These are phyloP conservation scores for Varanus salvator DNA, from an alignment of 2,113 vertebrate genomes.

Conservation along the genomic window DNA sequence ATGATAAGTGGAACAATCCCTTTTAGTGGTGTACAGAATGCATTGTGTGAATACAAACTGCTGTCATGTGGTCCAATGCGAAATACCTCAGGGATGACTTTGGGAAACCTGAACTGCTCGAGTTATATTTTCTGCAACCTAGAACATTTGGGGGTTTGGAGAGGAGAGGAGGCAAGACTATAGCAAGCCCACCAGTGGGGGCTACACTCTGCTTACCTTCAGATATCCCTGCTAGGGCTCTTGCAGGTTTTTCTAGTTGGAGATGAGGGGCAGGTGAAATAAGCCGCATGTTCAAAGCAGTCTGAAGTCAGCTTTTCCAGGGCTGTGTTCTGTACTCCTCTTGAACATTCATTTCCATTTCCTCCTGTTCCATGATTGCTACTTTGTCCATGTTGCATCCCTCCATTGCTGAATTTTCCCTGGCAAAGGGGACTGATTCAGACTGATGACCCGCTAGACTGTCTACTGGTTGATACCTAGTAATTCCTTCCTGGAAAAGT, in stretches of 20 bases:
- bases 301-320: not conserved
- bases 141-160: not conserved
- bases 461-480: not conserved
- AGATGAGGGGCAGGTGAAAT: not conserved
- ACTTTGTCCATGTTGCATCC: not conserved
- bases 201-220: not conserved
- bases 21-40: not conserved
- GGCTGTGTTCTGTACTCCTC: no score
- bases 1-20: not conserved
- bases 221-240: not conserved
- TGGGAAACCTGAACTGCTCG: not conserved
- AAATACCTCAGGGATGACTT: not conserved
- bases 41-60: not conserved
- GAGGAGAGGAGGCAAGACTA: not conserved
- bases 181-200: not conserved
- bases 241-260: not conserved
- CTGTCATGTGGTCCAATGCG: not conserved
- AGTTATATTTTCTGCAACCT: not conserved
- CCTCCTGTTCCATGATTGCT: not conserved
- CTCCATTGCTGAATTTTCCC: not conserved
- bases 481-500: not conserved
- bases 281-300: not conserved
- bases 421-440: not conserved
- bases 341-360: not conserved
- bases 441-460: not conserved